Base-by-base conservation (phyloP, 2,113 vertebrate species). In the Myanophis thanlyinensis region DNA sequence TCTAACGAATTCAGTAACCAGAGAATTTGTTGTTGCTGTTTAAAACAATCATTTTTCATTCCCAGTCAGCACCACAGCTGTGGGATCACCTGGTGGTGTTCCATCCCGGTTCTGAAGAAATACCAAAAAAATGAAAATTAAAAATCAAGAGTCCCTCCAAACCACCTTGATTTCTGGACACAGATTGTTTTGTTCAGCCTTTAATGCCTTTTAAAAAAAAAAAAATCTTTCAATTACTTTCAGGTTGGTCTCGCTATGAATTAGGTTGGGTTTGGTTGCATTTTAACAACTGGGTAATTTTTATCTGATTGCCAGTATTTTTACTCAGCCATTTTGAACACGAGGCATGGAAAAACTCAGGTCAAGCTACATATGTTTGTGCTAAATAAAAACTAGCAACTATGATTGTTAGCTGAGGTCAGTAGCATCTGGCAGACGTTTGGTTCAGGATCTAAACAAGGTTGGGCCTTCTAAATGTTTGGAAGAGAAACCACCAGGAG, bases 41-140 rank as follows among this genome's bases (percentile, higher is more conserved):
- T 73, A 35, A 35, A 7, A 7, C 13, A 0, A 1, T 73, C n/a
- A n/a, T 73, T 73, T 18, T 18, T 35, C 0, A 18, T 35, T 3
- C n/a, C n/a, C n/a, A 35, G 15, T 40, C n/a, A 35, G n/a, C 0
- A 0, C 62, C 13, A 35, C 13, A 35, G 13, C 5, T 0, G 2
- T 73, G 62, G n/a, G 30, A 35, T 35, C n/a, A 35, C 13, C n/a
- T 35, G 67, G 15, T 73, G 67, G n/a, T 40, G 2, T 73, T 2
- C 30, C 67, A 73, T 73, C 67, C n/a, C 0, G 15, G 18, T 35
- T 18, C 2, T 73, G n/a, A 73, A 73, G 30, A 73, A 13, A 73
- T n/a, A 73, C 62, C 0, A 13, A 30, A 62, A 62, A 30, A 12
- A 11, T n/a, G n/a, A 12, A 27, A 59, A 54, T 5, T n/a, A n/a